Base-by-base conservation (phyloP, 2,113 vertebrate genomes). In the Coptodon rendalli region DNA sequence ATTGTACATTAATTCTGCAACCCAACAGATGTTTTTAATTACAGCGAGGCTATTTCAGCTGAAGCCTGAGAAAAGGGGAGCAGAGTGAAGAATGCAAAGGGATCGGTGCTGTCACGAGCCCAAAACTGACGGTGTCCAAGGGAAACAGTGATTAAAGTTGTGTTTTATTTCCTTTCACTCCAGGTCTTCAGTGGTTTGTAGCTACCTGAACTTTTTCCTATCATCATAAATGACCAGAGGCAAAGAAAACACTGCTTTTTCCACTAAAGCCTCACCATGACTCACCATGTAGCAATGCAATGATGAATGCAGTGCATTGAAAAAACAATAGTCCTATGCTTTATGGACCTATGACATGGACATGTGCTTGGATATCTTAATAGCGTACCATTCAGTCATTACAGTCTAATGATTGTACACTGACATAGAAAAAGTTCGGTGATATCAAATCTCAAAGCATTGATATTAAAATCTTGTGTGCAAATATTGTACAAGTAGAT, bases 1-100 rank as follows among this genome's bases (percentile, higher is more conserved):
- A 86, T 87, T 89, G 88, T 94, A 89, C 57, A 84, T 87, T 54
- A 57, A 80, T 48, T 11, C 50, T 16, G 31, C 19, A 76, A 84
- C 57, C 81, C 53, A 89, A 89, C 95, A 94, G 59, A 89, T 93
- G 94, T 83, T 93, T 94, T 89, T 89, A 91, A 94, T 93, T 83
- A 91, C 48, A 71, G 19, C 34, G 71, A 54, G 57, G 59, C 86
- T 87, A 78, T 89, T 91, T 91, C 76, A 89, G 84, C 84, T 88
- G 71, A 88, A 86, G 54, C 63, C 38, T 87, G 82, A 80, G 84
- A 87, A 90, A 86, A 63, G 14, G n/a, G 45, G 82, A 76, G 48
- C 43, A 78, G n/a, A 88, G 38, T 3, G 10, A 87, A 83, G 82
- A 84, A 91, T 81, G 76, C 87, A 57, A 79, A 56, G 83, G 71